A percentile compares a stretch with the other conserved stretches of the same genome.
Conservation (phyloP, 2,113 vertebrate species). For the Orycteropus afer region DNA sequence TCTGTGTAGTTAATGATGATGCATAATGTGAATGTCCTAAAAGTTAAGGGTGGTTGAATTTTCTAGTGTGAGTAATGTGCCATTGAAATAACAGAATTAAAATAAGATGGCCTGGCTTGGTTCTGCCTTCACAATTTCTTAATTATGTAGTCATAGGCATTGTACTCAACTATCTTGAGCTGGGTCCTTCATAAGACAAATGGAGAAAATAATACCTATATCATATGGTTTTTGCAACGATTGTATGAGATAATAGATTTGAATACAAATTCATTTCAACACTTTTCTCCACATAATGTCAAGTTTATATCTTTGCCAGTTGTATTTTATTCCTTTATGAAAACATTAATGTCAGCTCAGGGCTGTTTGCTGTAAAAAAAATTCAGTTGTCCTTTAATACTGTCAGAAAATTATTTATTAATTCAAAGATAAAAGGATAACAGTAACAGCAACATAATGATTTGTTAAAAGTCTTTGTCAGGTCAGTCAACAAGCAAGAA, state of each 20-base stretch:
- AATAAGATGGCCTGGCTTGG: not conserved
- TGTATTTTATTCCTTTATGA: constrained; percentile 56
- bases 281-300: not conserved
- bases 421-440: constrained; percentile 52
- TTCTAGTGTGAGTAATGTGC: not conserved
- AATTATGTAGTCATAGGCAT: not conserved
- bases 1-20: not conserved
- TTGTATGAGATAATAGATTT: constrained; percentile 23
- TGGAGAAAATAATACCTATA: not conserved
- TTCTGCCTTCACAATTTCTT: not conserved
- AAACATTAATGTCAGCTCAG: constrained; percentile 48
- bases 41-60: not conserved
- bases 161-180: not conserved
- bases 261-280: constrained; percentile 28
- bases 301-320: constrained; percentile 25
- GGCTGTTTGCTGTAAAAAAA: constrained; percentile 53
- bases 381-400: constrained; percentile 62
- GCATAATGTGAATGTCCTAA: not conserved
- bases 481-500: constrained; percentile 4
- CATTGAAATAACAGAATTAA: not conserved
- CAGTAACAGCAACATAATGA: not conserved
- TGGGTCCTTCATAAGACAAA: not conserved
- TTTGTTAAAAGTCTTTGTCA: constrained; percentile 41
- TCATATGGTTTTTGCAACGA: not conserved
- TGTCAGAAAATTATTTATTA: constrained; percentile 58